Evolutionary conservation across 2,113 vertebrate species (phyloP).

Genomic region (Acanthisitta chloris): DNA sequence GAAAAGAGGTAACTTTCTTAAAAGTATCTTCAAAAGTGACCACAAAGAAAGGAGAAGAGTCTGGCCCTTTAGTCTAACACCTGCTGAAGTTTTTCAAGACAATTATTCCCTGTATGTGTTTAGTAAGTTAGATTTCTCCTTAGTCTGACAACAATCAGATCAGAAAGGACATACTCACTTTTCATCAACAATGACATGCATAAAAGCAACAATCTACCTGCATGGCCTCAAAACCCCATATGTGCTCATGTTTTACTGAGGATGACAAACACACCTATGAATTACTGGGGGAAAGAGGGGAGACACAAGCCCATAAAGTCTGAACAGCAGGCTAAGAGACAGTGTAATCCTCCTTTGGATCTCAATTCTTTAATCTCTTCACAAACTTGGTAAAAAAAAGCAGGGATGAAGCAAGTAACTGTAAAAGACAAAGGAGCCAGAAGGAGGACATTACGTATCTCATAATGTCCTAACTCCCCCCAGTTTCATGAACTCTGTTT

Average conservation of each 20-base stretch:
- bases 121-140: background rate
- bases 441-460: background rate
- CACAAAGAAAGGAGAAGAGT: background rate
- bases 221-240: background rate
- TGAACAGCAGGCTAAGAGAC: background rate
- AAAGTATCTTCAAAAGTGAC: background rate
- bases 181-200: background rate
- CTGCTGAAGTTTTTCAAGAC: background rate
- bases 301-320: background rate
- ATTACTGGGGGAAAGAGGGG: background rate
- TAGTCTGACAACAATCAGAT: background rate
- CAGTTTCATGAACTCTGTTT: background rate
- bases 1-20: background rate
- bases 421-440: background rate
- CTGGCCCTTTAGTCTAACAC: background rate
- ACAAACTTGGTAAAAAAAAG: background rate
- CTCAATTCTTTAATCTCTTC: background rate
- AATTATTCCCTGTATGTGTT: background rate
- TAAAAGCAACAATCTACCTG: background rate
- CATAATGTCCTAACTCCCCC: accelerated
- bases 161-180: background rate
- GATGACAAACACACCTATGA: background rate
- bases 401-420: accelerated
- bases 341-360: background rate
- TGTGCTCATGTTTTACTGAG: background rate